These are phyloP conservation scores for Synanthedon tipuliformis DNA, from an alignment of 2,888 invertebrate species.

Conservation along the genomic window DNA sequence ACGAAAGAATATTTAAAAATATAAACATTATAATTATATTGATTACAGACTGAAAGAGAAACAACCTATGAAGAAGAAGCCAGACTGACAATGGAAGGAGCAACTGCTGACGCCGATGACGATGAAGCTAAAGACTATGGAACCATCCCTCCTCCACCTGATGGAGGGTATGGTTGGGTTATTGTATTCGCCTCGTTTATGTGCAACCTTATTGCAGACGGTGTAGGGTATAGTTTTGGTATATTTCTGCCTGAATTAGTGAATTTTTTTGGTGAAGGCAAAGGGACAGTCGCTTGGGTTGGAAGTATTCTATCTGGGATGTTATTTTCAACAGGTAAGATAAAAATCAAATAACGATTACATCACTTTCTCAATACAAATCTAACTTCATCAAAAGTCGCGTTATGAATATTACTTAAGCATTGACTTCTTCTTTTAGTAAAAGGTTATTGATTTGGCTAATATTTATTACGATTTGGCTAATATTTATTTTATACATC, in stretches of 20 bases:
- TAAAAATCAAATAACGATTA: not conserved
- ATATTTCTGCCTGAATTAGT: conserved; percentile 88
- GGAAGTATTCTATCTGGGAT: conserved; percentile 95
- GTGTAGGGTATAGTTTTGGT: conserved; percentile 98
- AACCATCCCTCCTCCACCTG: conserved; percentile 80
- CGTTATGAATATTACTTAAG: no score
- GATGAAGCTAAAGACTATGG: conserved; percentile 63
- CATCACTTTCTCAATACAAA: no score
- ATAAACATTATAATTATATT: no score
- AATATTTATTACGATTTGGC: no score
- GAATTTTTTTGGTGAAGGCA: conserved; percentile 83
- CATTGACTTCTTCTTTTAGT: no score
- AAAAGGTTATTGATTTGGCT: no score
- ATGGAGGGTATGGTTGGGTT: conserved; percentile 93
- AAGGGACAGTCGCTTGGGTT: conserved; percentile 91
- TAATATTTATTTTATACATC: no score
- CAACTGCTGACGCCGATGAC: conserved; percentile 81
- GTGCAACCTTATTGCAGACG: conserved; percentile 98
- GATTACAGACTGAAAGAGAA: conserved; percentile 2
- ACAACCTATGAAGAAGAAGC: conserved; percentile 1
- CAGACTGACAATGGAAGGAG: conserved; percentile 66
- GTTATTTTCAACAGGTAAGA: conserved; percentile 91
- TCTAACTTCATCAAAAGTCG: no score
- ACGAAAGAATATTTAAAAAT: no score
- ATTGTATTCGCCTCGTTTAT: conserved; percentile 96